Conservation (phyloP, 1,140 invertebrate genomes). For the Melanaphis sacchari region DNA sequence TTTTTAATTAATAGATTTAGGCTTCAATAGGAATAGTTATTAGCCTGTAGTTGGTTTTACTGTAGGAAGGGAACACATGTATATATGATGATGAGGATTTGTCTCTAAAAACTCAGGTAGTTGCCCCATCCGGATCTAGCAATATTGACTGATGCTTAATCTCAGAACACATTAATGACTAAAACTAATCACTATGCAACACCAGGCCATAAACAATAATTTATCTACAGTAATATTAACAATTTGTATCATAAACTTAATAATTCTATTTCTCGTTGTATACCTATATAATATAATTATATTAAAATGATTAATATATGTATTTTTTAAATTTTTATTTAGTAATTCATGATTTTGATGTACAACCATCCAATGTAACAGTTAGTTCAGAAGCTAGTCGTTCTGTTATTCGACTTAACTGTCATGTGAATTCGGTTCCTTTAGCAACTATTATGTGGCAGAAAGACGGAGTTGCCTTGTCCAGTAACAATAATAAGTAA, state of each 20-base stretch:
- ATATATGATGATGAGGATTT: no score
- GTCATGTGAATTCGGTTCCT: conserved; percentile 60
- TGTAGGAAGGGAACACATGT: no score
- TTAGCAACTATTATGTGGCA: conserved; percentile 59
- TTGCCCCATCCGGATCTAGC: no score
- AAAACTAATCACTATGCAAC: no score
- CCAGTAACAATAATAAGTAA: conserved; percentile 59
- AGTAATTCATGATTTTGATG: conserved; percentile 24
- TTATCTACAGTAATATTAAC: not conserved
- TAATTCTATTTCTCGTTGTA: not conserved
- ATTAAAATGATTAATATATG: not conserved
- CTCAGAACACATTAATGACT: no score
- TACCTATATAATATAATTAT: not conserved
- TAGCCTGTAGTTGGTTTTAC: no score
- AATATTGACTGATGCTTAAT: no score
- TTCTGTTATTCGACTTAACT: conserved; percentile 57
- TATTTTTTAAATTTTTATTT: conserved; percentile 11
- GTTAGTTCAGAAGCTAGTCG: conserved; percentile 48
- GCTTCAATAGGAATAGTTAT: no score
- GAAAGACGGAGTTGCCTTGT: conserved; percentile 58
- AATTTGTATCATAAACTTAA: not conserved
- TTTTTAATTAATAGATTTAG: no score
- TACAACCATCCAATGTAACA: not conserved
- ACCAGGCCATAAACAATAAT: not conserved
- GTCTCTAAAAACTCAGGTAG: no score